Evolutionary conservation across 2,113 vertebrate genomes (phyloP).

Genomic region (Chaenogobius annularis): DNA sequence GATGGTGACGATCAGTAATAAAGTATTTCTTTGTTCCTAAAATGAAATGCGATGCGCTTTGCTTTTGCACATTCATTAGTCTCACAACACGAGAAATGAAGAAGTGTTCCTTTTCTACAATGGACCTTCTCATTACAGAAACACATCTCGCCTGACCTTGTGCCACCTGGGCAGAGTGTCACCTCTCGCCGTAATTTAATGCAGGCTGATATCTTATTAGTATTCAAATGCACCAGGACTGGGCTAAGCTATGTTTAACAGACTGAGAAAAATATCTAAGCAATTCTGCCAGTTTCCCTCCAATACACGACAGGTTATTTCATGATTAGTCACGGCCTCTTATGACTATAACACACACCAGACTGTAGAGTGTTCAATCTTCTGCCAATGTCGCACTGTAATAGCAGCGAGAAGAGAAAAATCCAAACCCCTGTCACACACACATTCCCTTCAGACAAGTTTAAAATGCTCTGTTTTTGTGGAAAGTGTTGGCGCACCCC

Average conservation of each 20-base stretch:
- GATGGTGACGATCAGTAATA: slow-evolving; percentile 18
- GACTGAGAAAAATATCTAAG: slow-evolving; percentile 58
- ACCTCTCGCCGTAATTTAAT: slow-evolving; percentile 62
- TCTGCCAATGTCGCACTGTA: slow-evolving; percentile 61
- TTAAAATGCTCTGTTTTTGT: slow-evolving; percentile 28
- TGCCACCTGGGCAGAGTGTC: slow-evolving; percentile 57
- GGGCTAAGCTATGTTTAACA: slow-evolving; percentile 61
- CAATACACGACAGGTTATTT: slow-evolving; percentile 67
- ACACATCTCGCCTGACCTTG: slow-evolving; percentile 54
- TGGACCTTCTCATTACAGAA: slow-evolving; percentile 55
- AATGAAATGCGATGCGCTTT: slow-evolving; percentile 2
- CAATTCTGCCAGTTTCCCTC: slow-evolving; percentile 55
- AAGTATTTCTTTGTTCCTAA: slow-evolving; percentile 18
- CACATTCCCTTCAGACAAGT: slow-evolving; percentile 24
- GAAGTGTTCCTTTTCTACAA: slow-evolving; percentile 25
- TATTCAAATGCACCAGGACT: slow-evolving; percentile 53
- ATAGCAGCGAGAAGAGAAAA: slow-evolving; percentile 53
- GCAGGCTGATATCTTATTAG: slow-evolving; percentile 69
- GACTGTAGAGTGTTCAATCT: slow-evolving; percentile 60
- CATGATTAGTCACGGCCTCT: slow-evolving; percentile 65
- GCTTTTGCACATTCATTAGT: slow-evolving; percentile 42
- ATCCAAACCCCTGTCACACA: slow-evolving; percentile 42
- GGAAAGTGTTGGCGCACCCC: slow-evolving; percentile 15
- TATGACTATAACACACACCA: slow-evolving; percentile 65
- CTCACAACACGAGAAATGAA: slow-evolving; percentile 31